Base-by-base conservation (phyloP, 2,888 invertebrate species). In the Tenthredo mesomela region DNA sequence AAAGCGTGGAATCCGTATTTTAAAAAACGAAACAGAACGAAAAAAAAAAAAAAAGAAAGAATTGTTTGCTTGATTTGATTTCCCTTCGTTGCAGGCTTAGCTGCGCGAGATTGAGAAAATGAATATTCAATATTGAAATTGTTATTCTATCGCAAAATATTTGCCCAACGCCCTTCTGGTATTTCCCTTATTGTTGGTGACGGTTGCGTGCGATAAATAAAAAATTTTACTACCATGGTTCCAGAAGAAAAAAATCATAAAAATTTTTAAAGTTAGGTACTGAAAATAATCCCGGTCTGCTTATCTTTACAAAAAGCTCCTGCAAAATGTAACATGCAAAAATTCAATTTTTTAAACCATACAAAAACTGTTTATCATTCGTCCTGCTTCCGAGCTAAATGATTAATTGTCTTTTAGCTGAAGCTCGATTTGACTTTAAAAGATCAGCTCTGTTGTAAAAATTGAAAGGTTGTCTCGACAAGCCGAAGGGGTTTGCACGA, bases 91-190 rank as follows among this genome's bases (percentile, higher is more conserved):
- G 77, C 33, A 33, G 33, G 77, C 15, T 54, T 80, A 21, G 61
- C 54, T 21, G 67, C 47, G 47, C 25, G 50, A 70, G 47, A 67
- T 82, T 70, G 47, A 43, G 47, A 70, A 67, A 67, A 82, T 82
- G 65, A 82, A 82, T 82, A 82, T 82, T 82, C 82, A 82, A 82
- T 50, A 50, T 82, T 82, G 25, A 70, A 82, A 82, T 82, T 70
- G 82, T 47, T 82, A 47, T 82, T 82, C 29, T 70, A 82, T 82
- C 67, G 77, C 54, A 40, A 80, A 80, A 80, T 61, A 80, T 80
- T 58, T 80, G 61, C 67, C 67, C 67, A 37, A n/a, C 80, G 33
- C 33, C 15, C 54, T 18, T 50, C 61, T 21, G 58, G 40, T 33
- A 9, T 80, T 80, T 61, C 80, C 80, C 61, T 80, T 67, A 77